phyloP scores from a whole-genome alignment of 2,888 invertebrate genomes.

The Hydriomena furcata region DNA sequence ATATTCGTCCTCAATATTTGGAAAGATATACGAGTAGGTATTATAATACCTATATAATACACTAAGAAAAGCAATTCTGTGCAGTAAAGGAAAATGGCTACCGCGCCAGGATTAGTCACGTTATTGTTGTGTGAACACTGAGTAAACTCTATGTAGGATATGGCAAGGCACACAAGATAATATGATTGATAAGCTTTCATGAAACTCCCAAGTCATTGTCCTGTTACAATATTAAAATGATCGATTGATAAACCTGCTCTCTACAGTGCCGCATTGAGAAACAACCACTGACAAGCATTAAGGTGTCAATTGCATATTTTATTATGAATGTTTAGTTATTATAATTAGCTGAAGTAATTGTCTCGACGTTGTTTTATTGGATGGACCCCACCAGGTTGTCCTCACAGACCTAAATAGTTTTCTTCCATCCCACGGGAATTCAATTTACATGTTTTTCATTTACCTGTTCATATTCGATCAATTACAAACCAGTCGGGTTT shows the following conservation, averaged over 20 bases:
- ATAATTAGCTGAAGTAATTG: too few relatives aligned
- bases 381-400: not conserved
- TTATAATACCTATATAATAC: too few relatives aligned
- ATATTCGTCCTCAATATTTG: too few relatives aligned
- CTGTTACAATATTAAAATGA: constrained; percentile 52
- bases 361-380: too few relatives aligned
- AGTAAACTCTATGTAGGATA: constrained; percentile 14
- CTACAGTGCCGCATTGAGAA: constrained; percentile 48
- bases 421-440: too few relatives aligned
- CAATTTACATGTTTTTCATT: too few relatives aligned
- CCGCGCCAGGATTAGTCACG: constrained; percentile 5
- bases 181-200: constrained; percentile 39
- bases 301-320: too few relatives aligned
- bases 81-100: not conserved
- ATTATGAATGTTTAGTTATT: too few relatives aligned
- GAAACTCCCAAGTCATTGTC: constrained; percentile 53
- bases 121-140: constrained; percentile 7
- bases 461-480: too few relatives aligned
- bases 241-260: constrained; percentile 47
- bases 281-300: constrained; percentile 35
- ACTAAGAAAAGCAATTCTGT: not conserved
- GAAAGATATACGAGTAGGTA: too few relatives aligned
- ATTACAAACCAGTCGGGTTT: not conserved
- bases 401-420: constrained; percentile 1
- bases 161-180: constrained; percentile 13